Evolutionary conservation across 1,140 invertebrate species (phyloP), one percentile per base, ranked within the genome.

Genomic region (Plectrocnemia conspersa): DNA sequence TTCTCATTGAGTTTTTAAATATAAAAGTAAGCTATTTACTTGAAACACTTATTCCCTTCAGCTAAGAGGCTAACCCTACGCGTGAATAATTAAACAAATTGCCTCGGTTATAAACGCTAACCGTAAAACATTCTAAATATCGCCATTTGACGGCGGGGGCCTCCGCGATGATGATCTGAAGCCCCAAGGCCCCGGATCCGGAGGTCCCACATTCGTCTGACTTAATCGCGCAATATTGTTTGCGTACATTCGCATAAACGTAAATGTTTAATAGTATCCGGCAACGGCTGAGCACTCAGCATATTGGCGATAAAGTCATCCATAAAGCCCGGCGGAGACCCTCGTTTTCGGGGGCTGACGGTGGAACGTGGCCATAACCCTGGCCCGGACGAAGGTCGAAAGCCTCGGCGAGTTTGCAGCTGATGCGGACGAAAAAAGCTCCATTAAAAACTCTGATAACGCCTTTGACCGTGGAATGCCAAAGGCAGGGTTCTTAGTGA

Each of bases 201-300:
- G 5, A 38, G 18, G 5, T 10, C 5, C 35, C 18, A 2, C 23
- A 47, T 50, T 22, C 47, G 18, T 15, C 5, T 32, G 22, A 33
- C 11, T 38, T 50, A 50, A 50, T 50, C 47, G 47, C 33, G 47
- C 47, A 50, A 50, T 50, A 50, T 50, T 50, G 47, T 50, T 50
- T 50, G 47, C 32, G 47, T 38, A 50, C 47, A 35, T 50, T 35
- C 47, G 47, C 47, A 35, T 50, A 23, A 23, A 50, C 32, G 47
- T 50, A 38, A 50, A 50, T 50, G 47, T 50, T 50, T 50, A 50
- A 50, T 50, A 29, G 19, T n/a, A 4, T 11, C 13, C 41, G 13
- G 38, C 38, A 22, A 27, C 44, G 44, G 44, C 16, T 13, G 19
- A 50, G 47, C 47, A 50, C 47, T 50, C 47, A 50, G 47, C 47